Evolutionary conservation across 2,888 invertebrate genomes (phyloP), one percentile per base, ranked within the genome.

Genomic region (Phasia obesa): DNA sequence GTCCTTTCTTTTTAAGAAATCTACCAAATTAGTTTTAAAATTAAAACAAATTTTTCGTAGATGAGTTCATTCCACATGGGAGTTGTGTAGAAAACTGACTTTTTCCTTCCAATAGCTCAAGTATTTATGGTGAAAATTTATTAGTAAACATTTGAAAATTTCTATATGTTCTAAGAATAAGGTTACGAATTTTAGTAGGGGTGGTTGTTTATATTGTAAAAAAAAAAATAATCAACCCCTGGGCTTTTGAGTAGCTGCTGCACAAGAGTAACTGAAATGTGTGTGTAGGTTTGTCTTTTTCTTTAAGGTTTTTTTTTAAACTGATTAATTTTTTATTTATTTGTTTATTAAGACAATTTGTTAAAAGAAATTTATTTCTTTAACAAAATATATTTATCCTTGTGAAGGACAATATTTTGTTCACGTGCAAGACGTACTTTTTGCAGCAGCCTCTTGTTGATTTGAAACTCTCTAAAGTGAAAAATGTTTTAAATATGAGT

Each of bases 341-440:
- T 25, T 19, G 0, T 4, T 15, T 25, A 1, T n/a, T n/a, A n/a
- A n/a, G n/a, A n/a, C n/a, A n/a, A n/a, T 55, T 55, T 19, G 2
- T 55, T 9, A 23, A 17, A n/a, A 35, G 1, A 49, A n/a, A 0
- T 15, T 13, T 38, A n/a, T 55, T 25, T n/a, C 27, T n/a, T 27
- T n/a, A 2, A n/a, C 15, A 2, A 25, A 53, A 53, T n/a, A 55
- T 23, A 17, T 60, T 59, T 71, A 35, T 60, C 15, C 35, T 65
- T 59, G 49, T 51, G 27, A 44, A 44, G 44, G 65, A 73, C 42
- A 62, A 75, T 74, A 35, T 74, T 69, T 23, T 51, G 47, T 69
- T 55, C 75, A 67, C 74, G 67, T 74, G 74, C 17, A 55, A 42
- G 74, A 38, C 69, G 69, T 69, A 80, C 80, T 74, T 69, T 53